Base-by-base conservation (phyloP, 1,140 invertebrate genomes). In the Tigriopus japonicus region DNA sequence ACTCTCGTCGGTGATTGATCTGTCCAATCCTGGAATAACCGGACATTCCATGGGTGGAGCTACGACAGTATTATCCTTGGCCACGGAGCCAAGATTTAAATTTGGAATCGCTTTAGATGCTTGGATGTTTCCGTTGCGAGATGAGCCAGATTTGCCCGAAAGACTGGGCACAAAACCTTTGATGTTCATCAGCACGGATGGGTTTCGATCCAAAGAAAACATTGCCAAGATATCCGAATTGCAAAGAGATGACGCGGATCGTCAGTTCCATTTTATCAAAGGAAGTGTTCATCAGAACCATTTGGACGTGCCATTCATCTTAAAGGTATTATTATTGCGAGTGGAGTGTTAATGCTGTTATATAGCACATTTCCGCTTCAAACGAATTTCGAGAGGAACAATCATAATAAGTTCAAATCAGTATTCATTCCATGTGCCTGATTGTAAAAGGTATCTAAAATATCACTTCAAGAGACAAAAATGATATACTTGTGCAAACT, bases 281-380 rank as follows among this genome's bases (percentile, higher is more conserved):
- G 55, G 55, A 42, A 58, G 55, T 19, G 55, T 58, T 41, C 55
- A 58, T 42, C 55, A 58, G 40, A 58, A 58, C 41, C 55, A 58
- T 42, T n/a, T 58, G 10, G 55, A 58, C 40, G 40, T 41, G 14
- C 55, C 55, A 14, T 58, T 58, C 21, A 14, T 58, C 15, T 41
- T 58, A 6, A 40, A 42, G 28, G 55, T 49, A 49, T 6, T n/a
- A 49, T 3, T 35, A 35, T 3, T 9, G 28, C 28, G n/a, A n/a
- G n/a, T n/a, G n/a, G n/a, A n/a, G n/a, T n/a, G n/a, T n/a, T n/a
- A n/a, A n/a, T n/a, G n/a, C n/a, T n/a, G n/a, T n/a, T n/a, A n/a
- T n/a, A n/a, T n/a, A n/a, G n/a, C n/a, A n/a, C n/a, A n/a, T n/a
- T n/a, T n/a, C n/a, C n/a, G n/a, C n/a, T n/a, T n/a, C n/a, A n/a